Evolutionary conservation across 2,113 vertebrate species (phyloP), one percentile per base, ranked within the genome.

Genomic region (Cyanoderma ruficeps): DNA sequence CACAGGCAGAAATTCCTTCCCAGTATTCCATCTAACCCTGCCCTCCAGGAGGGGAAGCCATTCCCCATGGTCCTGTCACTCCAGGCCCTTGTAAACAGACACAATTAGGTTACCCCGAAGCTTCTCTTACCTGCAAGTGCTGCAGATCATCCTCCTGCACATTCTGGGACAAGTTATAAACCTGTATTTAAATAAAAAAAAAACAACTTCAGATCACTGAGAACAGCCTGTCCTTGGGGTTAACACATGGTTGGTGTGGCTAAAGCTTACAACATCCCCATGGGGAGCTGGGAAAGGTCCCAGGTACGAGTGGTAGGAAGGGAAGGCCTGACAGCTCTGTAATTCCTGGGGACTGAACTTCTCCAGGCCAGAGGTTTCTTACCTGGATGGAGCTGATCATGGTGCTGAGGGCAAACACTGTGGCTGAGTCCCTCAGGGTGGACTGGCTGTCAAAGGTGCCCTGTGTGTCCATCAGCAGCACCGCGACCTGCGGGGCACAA

Each of bases 371-470:
- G 52, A 82, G 50, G 59, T 46, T 79, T 42, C 93, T 90, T 97
- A 99, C 99, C 99, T 99, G 99, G 98, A 99, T 99, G 21, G 99
- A 99, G 97, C 99, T 99, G 94, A 99, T 99, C 99, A 99, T 99
- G 67, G 99, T 99, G 98, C 99, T 99, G 72, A 99, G 98, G 19
- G 99, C 99, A 90, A 99, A 99, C 59, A 99, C 99, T 0, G 99
- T 99, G 96, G 99, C 99, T 0, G 99, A 99, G 88, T 99, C 99
- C 96, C 99, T 97, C 86, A 99, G 98, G 41, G 99, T 99, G 47
- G 99, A 99, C 96, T 99, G 99, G 97, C 99, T 99, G 96, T 99
- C 99, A 44, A 99, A 99, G 46, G 99, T 99, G 22, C 99, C 99
- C 95, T 99, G 99, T 0, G 99, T 99, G 97, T 99, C 99, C 99